phyloP scores from a whole-genome alignment of 2,888 invertebrate species.

The Chymomyza fuscimana region DNA sequence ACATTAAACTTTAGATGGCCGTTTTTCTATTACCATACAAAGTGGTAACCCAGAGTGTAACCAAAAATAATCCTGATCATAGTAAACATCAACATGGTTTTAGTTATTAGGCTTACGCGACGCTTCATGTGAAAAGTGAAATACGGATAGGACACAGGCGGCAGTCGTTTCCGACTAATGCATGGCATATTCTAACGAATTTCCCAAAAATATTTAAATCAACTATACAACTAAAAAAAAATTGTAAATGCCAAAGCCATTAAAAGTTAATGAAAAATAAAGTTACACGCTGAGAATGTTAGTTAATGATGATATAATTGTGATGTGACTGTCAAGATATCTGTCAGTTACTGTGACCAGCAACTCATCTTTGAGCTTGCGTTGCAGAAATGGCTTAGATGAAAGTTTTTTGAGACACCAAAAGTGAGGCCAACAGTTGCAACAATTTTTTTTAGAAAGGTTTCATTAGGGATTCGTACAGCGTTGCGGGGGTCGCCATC shows the following conservation, averaged over 20 bases:
- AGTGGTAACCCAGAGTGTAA: no score
- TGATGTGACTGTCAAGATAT: background rate
- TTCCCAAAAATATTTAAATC: background rate
- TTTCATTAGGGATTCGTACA: conserved; percentile 4
- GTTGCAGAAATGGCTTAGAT: background rate
- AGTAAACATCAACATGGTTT: no score
- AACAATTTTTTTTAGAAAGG: background rate
- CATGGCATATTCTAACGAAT: background rate
- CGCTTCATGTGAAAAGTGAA: no score
- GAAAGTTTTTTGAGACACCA: conserved; percentile 2
- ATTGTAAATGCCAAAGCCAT: background rate
- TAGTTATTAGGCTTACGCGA: no score
- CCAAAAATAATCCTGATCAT: no score
- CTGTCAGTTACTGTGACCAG: background rate
- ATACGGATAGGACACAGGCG: no score
- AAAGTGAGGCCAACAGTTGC: conserved; percentile 10
- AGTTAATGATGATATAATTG: background rate
- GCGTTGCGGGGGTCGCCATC: background rate
- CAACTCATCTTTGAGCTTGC: background rate
- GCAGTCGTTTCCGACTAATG: no score
- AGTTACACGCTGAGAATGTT: background rate
- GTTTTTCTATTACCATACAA: no score
- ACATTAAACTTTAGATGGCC: no score
- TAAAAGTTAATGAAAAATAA: background rate
- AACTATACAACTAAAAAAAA: no score